Conservation (phyloP, 2,888 invertebrate species). For the Leucania comma region DNA sequence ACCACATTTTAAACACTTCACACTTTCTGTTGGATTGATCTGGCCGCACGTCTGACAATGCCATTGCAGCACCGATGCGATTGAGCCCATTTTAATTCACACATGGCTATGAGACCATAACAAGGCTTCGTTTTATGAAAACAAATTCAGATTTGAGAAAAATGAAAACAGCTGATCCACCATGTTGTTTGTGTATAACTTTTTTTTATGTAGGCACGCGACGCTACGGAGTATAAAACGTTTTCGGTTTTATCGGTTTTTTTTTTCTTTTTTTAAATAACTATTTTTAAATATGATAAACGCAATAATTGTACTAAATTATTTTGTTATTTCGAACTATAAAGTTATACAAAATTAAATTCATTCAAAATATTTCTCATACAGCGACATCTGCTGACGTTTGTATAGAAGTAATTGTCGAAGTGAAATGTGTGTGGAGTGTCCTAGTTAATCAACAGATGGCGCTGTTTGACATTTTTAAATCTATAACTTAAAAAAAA, state of each 20-base stretch:
- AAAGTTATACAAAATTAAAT: too few species aligned
- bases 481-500: too few species aligned
- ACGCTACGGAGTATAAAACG: constrained; percentile 27
- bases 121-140: constrained; percentile 86
- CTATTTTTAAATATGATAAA: not conserved
- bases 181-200: constrained; percentile 91
- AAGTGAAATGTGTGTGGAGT: not conserved
- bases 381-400: constrained; percentile 35
- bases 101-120: constrained; percentile 90
- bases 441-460: constrained; percentile 13
- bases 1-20: constrained; percentile 96
- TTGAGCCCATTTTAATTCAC: constrained; percentile 95
- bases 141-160: constrained; percentile 82
- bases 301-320: too few species aligned
- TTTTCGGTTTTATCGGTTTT: constrained; percentile 55
- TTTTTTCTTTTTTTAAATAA: constrained; percentile 14
- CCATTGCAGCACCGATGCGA: constrained; percentile 98
- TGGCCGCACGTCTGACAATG: constrained; percentile 96
- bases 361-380: accelerated
- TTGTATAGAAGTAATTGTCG: not conserved
- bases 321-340: not conserved
- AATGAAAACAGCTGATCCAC: constrained; percentile 92
- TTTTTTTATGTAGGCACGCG: constrained; percentile 73
- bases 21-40: constrained; percentile 96
- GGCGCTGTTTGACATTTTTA: not conserved